These are phyloP conservation scores for Drosophila conformis DNA, from an alignment of 2,888 invertebrate species.

Conservation along the genomic window DNA sequence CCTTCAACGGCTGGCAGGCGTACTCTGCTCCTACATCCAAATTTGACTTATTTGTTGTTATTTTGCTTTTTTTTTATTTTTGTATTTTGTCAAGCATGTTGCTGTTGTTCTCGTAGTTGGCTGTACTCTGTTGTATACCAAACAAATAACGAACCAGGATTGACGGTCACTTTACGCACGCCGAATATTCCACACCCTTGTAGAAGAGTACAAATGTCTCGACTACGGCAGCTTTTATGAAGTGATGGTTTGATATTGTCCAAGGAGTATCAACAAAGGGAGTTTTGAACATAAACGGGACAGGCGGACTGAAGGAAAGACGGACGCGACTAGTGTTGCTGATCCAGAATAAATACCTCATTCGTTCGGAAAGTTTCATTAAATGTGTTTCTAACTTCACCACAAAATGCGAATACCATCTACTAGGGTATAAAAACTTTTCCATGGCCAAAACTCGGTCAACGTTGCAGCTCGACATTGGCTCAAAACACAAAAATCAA, in stretches of 20 bases:
- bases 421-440: conserved; percentile 42
- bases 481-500: conserved; percentile 38
- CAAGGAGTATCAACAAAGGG: background rate
- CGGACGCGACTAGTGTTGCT: background rate
- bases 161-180: background rate
- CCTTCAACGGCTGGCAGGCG: conserved; percentile 25
- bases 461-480: conserved; percentile 34
- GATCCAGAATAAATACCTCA: background rate
- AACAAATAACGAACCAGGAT: conserved; percentile 37
- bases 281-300: background rate
- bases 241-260: background rate
- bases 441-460: conserved; percentile 50
- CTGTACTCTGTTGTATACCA: conserved; percentile 14
- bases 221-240: background rate
- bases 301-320: background rate
- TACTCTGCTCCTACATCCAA: conserved; percentile 27
- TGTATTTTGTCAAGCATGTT: conserved; percentile 13
- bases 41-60: conserved; percentile 43
- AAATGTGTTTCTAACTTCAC: background rate
- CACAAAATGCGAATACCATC: background rate
- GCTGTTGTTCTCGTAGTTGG: conserved; percentile 23
- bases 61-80: conserved; percentile 13
- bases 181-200: background rate
- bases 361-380: background rate
- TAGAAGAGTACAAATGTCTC: background rate